A percentile compares a stretch with the other conserved stretches of the same genome.
Evolutionary conservation across 2,888 invertebrate genomes (phyloP).

Genomic region (Seira ritae): DNA sequence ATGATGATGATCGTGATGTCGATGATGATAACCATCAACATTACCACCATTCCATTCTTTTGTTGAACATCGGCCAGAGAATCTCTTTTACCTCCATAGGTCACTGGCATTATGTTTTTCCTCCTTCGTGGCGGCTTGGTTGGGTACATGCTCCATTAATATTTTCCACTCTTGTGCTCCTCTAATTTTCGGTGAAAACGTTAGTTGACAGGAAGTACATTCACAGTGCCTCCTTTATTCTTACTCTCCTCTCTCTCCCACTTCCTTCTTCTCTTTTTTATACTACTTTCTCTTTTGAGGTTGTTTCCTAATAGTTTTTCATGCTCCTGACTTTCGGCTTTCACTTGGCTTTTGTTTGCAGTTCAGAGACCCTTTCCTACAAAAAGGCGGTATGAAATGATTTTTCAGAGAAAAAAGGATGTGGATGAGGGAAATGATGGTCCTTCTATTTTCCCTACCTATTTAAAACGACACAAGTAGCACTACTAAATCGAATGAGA

Average conservation of each 20-base stretch:
- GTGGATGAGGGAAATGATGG: too few relatives aligned
- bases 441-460: too few relatives aligned
- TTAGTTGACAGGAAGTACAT: background rate
- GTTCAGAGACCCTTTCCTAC: constrained; percentile 29
- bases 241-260: background rate
- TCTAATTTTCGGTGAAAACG: background rate
- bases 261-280: background rate
- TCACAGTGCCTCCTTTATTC: background rate
- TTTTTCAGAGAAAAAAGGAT: too few relatives aligned
- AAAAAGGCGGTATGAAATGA: too few relatives aligned
- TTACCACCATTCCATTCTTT: background rate
- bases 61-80: background rate
- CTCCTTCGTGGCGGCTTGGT: background rate
- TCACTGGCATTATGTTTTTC: constrained; percentile 40
- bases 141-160: constrained; percentile 48
- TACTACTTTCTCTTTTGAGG: background rate
- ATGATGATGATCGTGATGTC: constrained; percentile 19
- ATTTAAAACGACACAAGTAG: too few relatives aligned
- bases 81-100: constrained; percentile 4
- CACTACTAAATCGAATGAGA: too few relatives aligned
- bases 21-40: constrained; percentile 11
- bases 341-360: constrained; percentile 20
- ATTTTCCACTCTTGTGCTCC: constrained; percentile 34
- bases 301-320: too few relatives aligned
- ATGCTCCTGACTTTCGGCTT: too few relatives aligned